Evolutionary conservation across 1,140 invertebrate genomes (phyloP).

Genomic region (Physella acuta): DNA sequence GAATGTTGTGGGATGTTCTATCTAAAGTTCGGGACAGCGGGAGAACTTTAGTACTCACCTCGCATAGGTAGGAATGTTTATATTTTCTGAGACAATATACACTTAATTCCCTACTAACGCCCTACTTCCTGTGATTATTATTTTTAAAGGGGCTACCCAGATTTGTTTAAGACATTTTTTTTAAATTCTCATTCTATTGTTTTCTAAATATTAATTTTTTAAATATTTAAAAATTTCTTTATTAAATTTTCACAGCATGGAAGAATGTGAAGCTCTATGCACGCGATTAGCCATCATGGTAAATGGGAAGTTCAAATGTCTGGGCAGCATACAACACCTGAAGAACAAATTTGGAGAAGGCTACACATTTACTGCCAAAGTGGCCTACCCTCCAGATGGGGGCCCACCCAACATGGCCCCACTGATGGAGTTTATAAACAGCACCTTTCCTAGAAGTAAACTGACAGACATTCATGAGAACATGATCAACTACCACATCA

Average conservation of each 20-base stretch:
- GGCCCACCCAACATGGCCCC: conserved; percentile 33
- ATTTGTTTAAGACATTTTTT: too few species aligned
- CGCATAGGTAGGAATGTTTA: conserved; percentile 53
- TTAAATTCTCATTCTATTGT: too few species aligned
- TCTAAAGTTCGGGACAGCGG: conserved; percentile 37
- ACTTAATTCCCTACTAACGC: neutral
- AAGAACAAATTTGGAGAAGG: conserved; percentile 60
- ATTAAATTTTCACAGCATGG: conserved; percentile 60
- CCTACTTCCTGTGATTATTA: too few species aligned
- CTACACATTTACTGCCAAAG: conserved; percentile 58
- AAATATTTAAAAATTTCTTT: neutral
- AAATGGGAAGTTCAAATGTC: conserved; percentile 61
- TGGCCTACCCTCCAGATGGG: conserved; percentile 33
- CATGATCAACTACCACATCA: conserved; percentile 64
- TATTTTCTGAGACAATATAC: neutral
- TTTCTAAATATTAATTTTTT: neutral
- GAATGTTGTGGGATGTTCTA: conserved; percentile 57
- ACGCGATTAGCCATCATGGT: conserved; percentile 65
- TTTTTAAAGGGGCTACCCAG: too few species aligned
- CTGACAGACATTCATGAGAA: conserved; percentile 74
- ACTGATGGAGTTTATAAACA: conserved; percentile 43
- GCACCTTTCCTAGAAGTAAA: conserved; percentile 46
- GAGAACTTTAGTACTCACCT: conserved; percentile 44
- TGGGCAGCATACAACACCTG: too few species aligned
- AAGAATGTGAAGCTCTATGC: too few species aligned